Evolutionary conservation across 1,140 invertebrate genomes (phyloP).

Genomic region (Spodoptera frugiperda): DNA sequence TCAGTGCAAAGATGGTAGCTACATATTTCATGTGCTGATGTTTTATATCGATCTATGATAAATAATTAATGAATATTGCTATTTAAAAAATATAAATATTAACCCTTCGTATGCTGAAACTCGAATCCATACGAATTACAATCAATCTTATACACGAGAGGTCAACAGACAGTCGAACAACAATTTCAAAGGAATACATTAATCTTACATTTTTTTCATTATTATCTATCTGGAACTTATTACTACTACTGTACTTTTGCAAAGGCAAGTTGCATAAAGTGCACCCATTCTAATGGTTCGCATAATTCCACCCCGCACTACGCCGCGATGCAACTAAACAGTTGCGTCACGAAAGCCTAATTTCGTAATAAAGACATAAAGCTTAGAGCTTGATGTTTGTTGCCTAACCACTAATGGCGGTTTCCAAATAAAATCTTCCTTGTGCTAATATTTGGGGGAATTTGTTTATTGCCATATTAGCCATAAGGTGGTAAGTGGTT

Average conservation of each 20-base stretch:
- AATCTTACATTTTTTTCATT: too few relatives aligned
- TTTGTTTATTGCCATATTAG: background rate
- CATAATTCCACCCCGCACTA: background rate
- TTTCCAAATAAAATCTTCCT: slow-evolving; percentile 18
- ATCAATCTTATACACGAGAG: too few relatives aligned
- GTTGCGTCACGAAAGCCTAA: slow-evolving; percentile 30
- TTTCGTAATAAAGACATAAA: slow-evolving; percentile 56
- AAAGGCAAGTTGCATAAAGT: background rate
- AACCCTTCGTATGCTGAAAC: too few relatives aligned
- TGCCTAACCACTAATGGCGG: slow-evolving; percentile 45
- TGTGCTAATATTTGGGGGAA: slow-evolving; percentile 1
- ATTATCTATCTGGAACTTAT: too few relatives aligned
- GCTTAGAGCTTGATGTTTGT: slow-evolving; percentile 49
- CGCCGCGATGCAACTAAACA: background rate
- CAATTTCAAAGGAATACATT: too few relatives aligned
- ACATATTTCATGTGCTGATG: too few relatives aligned
- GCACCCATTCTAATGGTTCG: background rate
- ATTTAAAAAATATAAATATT: too few relatives aligned
- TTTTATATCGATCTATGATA: too few relatives aligned
- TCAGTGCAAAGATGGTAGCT: too few relatives aligned
- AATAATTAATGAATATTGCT: too few relatives aligned
- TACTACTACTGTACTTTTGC: background rate
- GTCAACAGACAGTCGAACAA: too few relatives aligned
- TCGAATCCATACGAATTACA: too few relatives aligned
- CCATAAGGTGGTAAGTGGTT: background rate